Base-by-base conservation (phyloP, 2,113 vertebrate genomes). In the Octodon degus region DNA sequence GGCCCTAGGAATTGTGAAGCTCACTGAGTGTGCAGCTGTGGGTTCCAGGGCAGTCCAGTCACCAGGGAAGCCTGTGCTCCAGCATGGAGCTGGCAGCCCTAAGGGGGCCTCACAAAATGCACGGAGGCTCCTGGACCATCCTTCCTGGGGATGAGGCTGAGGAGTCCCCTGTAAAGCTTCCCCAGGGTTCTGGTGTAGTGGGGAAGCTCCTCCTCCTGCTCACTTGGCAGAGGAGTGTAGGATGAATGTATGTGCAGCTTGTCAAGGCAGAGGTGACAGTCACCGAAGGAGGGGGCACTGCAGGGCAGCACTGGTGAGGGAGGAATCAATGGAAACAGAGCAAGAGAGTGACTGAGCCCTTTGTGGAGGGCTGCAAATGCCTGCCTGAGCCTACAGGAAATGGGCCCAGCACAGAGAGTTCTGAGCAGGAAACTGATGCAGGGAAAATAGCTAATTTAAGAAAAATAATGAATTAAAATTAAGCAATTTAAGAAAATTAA, bases 101-200 rank as follows among this genome's bases (percentile, higher is more conserved):
- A 0, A 0, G 37, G 50, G 40, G 79, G 8, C 25, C 62, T 62
- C 32, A 43, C 27, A 13, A 14, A 27, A 32, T 3, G 40, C 70
- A 32, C 63, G 40, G 43, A 37, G 0, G 1, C 9, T 40, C 34
- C 32, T 12, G n/a, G 60, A 65, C n/a, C n/a, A 1, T 67, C 20
- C n/a, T 89, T n/a, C 17, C 62, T 3, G 5, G 40, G 5, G 40
- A 11, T 14, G 12, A 62, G 25, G 20, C 67, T 7, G 40, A 77
- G 40, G 22, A 43, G 37, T 22, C 11, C 40, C 70, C 70, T 24
- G 11, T 13, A 3, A 55, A 13, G 8, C 25, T 12, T 43, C 34
- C 34, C 6, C 40, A 13, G 9, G 53, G 2, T 14, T 17, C 77
- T 27, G 0, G 62, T 30, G 12, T 53, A 1, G 5, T 17, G 4